phyloP scores from a whole-genome alignment of 2,113 vertebrate genomes.

The Eulacestoma nigropectus region DNA sequence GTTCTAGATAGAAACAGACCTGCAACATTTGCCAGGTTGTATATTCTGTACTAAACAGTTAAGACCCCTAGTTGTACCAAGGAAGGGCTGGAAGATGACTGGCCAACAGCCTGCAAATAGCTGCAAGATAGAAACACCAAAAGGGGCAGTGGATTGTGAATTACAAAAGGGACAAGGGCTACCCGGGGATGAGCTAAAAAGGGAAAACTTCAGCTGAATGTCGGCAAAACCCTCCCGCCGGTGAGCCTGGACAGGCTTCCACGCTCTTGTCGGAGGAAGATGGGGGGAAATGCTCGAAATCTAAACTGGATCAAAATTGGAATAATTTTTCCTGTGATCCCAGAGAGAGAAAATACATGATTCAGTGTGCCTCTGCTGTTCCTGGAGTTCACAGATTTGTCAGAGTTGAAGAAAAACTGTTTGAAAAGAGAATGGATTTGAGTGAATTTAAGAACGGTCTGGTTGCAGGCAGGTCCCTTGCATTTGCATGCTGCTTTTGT shows the following conservation, averaged over 20 bases:
- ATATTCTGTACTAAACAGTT: neutral
- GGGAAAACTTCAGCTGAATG: neutral
- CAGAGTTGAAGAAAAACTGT: neutral
- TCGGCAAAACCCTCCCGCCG: neutral
- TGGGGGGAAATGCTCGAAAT: neutral
- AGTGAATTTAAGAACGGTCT: neutral
- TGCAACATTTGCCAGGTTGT: neutral
- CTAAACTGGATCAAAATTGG: neutral
- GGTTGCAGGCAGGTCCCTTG: neutral
- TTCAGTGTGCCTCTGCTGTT: neutral
- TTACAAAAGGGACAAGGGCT: neutral
- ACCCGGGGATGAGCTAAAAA: neutral
- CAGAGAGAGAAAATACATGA: neutral
- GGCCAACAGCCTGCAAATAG: neutral
- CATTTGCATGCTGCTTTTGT: conserved; percentile 45
- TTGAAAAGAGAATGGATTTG: neutral
- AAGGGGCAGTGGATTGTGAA: neutral
- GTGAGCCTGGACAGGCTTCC: neutral
- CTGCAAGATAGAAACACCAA: neutral
- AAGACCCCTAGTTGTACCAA: neutral
- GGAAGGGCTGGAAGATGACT: neutral
- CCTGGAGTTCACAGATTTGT: neutral
- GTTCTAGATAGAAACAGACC: neutral
- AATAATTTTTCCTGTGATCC: neutral
- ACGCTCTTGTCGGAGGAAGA: rapidly evolving